Conservation (phyloP, 35 echinoderm and acorn worm species). For the Ptychodera flava region DNA sequence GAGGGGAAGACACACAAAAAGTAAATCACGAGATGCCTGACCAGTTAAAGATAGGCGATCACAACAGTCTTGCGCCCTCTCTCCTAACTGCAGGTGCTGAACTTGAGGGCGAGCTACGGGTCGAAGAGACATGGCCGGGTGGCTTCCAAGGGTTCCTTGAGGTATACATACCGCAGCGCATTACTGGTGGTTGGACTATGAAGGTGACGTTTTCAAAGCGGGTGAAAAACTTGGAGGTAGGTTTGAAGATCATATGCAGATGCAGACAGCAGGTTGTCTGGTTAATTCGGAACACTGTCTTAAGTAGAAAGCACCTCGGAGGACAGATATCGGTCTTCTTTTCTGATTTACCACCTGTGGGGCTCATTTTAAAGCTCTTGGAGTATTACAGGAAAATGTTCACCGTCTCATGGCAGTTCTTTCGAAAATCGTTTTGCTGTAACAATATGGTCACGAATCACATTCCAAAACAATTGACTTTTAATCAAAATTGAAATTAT, state of each 20-base stretch:
- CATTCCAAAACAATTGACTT: conserved; percentile 1
- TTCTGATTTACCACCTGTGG: too few species aligned
- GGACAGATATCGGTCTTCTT: background rate
- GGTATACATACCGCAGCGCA: conserved; percentile 22
- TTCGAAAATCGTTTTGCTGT: background rate
- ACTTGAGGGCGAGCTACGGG: background rate
- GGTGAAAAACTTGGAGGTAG: conserved; percentile 45
- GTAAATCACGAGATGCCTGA: too few species aligned
- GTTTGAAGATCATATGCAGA: background rate
- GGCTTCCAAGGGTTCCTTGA: conserved; percentile 37
- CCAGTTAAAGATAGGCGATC: too few species aligned
- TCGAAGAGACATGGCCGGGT: conserved; percentile 29
- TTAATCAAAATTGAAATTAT: too few species aligned
- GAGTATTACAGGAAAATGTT: background rate
- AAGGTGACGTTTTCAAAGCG: conserved; percentile 31
- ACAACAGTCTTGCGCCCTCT: background rate
- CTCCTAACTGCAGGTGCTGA: background rate
- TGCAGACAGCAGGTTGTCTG: background rate
- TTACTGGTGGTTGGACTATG: conserved; percentile 37
- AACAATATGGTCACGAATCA: background rate
- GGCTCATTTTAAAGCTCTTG: too few species aligned
- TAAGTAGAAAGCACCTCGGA: background rate
- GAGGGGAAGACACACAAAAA: background rate
- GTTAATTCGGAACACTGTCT: background rate
- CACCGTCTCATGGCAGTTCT: background rate